Conservation (phyloP, 2,797 vertebrate genomes). For the Thripadectes ignobilis region DNA sequence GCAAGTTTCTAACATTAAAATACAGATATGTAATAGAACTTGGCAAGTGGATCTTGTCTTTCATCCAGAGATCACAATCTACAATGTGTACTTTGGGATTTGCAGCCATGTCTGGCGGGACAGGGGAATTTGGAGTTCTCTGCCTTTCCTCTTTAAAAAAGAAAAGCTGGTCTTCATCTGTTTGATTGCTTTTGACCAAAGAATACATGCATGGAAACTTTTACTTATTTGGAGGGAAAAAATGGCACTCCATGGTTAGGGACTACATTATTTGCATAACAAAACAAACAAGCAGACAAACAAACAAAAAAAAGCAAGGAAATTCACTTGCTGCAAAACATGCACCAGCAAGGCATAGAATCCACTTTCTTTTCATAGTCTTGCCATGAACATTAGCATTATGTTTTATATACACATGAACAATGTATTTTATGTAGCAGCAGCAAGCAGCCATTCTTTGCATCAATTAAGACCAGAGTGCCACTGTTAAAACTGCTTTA, state of each 20-base stretch:
- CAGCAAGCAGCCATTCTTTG: background rate
- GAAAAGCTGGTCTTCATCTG: background rate
- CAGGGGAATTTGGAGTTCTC: background rate
- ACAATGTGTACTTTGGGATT: background rate
- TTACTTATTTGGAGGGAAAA: background rate
- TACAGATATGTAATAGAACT: background rate
- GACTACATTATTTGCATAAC: background rate
- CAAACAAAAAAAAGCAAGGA: background rate
- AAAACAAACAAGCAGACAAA: background rate
- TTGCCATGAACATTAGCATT: background rate
- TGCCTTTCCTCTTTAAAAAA: background rate
- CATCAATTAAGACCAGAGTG: background rate
- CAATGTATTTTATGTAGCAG: background rate
- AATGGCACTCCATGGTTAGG: background rate
- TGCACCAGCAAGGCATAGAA: background rate
- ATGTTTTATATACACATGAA: background rate
- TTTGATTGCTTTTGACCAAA: background rate
- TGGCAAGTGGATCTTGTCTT: slow-evolving; percentile 25
- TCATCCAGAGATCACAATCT: slow-evolving; percentile 43
- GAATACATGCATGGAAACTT: background rate
- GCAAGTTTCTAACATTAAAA: slow-evolving; percentile 28
- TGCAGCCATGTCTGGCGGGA: background rate
- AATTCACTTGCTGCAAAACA: background rate
- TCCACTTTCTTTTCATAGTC: background rate
- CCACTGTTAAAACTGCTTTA: background rate